These are phyloP conservation scores for Plodia interpunctella DNA, from an alignment of 1,140 invertebrate genomes.

Conservation along the genomic window DNA sequence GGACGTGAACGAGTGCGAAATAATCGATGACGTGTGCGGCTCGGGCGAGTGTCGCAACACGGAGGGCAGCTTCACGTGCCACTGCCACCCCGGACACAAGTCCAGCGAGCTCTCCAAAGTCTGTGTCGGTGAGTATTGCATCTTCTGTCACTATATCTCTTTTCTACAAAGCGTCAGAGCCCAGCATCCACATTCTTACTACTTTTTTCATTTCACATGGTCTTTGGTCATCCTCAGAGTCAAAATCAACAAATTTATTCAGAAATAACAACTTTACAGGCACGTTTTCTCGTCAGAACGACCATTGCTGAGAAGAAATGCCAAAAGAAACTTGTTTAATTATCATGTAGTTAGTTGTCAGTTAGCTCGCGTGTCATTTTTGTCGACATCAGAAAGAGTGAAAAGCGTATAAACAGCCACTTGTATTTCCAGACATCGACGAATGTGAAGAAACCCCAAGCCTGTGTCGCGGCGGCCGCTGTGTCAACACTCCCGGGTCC, in stretches of 20 bases:
- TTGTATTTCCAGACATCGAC: conserved; percentile 73
- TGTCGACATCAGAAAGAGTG: too few relatives aligned
- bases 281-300: too few relatives aligned
- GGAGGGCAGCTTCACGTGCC: conserved; percentile 89
- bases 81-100: conserved; percentile 86
- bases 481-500: conserved; percentile 87
- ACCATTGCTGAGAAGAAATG: too few relatives aligned
- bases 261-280: too few relatives aligned
- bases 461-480: conserved; percentile 82
- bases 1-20: conserved; percentile 94
- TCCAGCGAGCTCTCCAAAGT: conserved; percentile 88
- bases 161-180: too few relatives aligned
- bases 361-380: too few relatives aligned
- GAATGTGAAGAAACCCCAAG: conserved; percentile 81
- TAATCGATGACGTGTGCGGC: conserved; percentile 89
- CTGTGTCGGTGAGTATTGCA: conserved; percentile 84
- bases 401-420: background rate
- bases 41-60: conserved; percentile 90
- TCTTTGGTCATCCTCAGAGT: too few relatives aligned
- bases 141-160: too few relatives aligned
- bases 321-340: too few relatives aligned
- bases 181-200: too few relatives aligned
- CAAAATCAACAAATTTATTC: too few relatives aligned
- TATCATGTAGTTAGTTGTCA: too few relatives aligned
- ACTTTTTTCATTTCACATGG: conserved; percentile 22